Conservation (phyloP, 2,113 vertebrate genomes). For the Gavia stellata region DNA sequence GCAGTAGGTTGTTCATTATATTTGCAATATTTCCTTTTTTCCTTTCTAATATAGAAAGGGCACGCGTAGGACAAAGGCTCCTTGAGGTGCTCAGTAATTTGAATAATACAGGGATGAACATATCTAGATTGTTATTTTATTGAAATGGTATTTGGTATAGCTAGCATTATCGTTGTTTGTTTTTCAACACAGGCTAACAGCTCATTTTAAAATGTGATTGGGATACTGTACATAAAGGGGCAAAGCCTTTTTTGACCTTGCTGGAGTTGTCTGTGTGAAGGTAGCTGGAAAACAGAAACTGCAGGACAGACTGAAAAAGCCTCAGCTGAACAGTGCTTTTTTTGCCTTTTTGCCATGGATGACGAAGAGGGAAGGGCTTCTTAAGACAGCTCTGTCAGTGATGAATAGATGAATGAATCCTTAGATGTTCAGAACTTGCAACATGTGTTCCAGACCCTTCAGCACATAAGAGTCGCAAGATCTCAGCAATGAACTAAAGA, state of each 20-base stretch:
- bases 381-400: constrained; percentile 41
- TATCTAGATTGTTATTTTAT: neutral
- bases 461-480: constrained; percentile 48
- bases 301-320: constrained; percentile 29
- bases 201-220: neutral
- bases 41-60: neutral
- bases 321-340: neutral
- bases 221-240: neutral
- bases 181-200: neutral
- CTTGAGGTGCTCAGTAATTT: neutral
- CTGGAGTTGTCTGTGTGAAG: constrained; percentile 17
- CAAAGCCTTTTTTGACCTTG: constrained; percentile 42
- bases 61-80: neutral
- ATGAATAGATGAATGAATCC: constrained; percentile 68
- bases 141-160: neutral
- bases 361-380: constrained; percentile 52
- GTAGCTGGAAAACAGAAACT: constrained; percentile 22
- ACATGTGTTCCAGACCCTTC: constrained; percentile 59
- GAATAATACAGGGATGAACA: neutral
- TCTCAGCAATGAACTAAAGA: constrained; percentile 29
- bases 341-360: neutral
- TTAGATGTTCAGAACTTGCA: constrained; percentile 61
- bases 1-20: neutral
- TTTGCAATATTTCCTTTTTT: constrained; percentile 1
- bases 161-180: neutral